These are phyloP conservation scores for Actinemys pallida DNA, from an alignment of 2,113 vertebrate genomes.

Conservation along the genomic window DNA sequence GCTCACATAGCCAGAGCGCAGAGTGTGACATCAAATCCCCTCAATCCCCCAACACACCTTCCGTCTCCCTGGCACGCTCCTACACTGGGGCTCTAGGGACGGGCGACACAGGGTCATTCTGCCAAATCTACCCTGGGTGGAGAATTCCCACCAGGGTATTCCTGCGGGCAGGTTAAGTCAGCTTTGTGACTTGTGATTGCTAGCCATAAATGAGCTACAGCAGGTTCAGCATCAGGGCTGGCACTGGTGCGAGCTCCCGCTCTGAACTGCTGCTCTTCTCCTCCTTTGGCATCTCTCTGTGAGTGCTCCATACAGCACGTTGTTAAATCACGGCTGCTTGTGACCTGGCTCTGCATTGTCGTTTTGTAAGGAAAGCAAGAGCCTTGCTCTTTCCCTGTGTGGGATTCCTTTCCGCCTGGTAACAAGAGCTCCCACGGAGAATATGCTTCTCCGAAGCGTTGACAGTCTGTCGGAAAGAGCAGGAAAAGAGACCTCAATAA, in stretches of 20 bases:
- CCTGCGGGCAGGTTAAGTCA: background rate
- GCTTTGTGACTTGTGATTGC: background rate
- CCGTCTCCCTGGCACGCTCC: background rate
- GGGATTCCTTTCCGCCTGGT: background rate
- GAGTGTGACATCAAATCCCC: background rate
- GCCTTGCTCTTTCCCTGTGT: background rate
- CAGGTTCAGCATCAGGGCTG: background rate
- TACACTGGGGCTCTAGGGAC: background rate
- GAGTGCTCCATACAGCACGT: rapidly evolving
- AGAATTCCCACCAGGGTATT: background rate
- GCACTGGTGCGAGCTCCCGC: no score
- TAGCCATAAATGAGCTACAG: background rate
- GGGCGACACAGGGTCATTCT: background rate
- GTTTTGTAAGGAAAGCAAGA: background rate
- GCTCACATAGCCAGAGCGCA: background rate
- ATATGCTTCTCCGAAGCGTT: background rate
- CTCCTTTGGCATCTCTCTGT: background rate
- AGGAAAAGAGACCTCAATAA: background rate
- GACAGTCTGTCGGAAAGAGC: background rate
- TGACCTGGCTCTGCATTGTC: background rate
- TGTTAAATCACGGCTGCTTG: background rate
- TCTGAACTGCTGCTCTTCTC: background rate
- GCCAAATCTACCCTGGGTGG: background rate
- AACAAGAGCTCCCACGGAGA: background rate
- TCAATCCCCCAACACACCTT: background rate